Evolutionary conservation across 2,888 invertebrate genomes (phyloP), one percentile per base, ranked within the genome.

Genomic region (Tinea semifulvella): DNA sequence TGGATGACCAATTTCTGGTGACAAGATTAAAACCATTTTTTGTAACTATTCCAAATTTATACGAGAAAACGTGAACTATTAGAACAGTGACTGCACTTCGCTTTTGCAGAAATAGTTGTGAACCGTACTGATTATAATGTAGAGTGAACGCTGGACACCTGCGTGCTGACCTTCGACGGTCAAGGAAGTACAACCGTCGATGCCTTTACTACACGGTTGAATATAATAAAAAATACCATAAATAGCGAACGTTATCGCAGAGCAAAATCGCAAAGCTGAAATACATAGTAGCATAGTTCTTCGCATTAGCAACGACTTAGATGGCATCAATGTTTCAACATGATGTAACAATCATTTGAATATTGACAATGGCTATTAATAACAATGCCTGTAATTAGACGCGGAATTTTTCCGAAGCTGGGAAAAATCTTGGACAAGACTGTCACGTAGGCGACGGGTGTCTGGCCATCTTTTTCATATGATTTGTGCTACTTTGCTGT

Each of bases 111-210:
- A 10, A 36, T 36, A 5, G 25, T 8, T 5, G 25, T 18, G 36
- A 36, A 17, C 36, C 10, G 36, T 14, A 13, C 13, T 31, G 31
- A 31, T 31, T 13, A 31, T 13, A 31, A 31, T 13, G 31, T 31
- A 31, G 31, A 31, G 31, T 31, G 17, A 36, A 18, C 18, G 36
- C 36, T 31, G 36, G 36, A 36, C 56, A 59, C 57, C 55, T 49
- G 59, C 62, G 58, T 61, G 57, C 61, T 61, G 71, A 75, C 74
- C 73, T 77, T 73, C 73, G 56, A 60, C 56, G 67, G 67, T 69
- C 71, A 73, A 72, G 75, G 76, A 74, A 76, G 71, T 71, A 70
- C 67, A 71, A 65, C 67, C 64, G 64, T 69, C 65, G 60, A 67
- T 56, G 50, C 54, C 58, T 58, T 60, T 63, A 68, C 72, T 63